Evolutionary conservation across 2,113 vertebrate genomes (phyloP).

Genomic region (Nyctibius bracteatus): DNA sequence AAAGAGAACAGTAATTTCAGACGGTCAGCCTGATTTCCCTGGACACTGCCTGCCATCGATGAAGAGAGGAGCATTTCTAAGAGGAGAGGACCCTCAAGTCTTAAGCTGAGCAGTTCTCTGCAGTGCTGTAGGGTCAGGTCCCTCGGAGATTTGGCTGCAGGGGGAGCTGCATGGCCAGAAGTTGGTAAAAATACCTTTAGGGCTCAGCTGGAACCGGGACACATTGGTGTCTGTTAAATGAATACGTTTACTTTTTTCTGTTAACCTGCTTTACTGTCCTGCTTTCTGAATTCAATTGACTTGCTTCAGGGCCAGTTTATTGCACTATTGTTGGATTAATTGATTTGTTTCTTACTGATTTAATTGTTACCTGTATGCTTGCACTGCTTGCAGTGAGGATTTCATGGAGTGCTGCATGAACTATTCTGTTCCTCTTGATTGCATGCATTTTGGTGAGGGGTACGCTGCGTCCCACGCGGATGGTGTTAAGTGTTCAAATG

Average conservation of each 20-base stretch:
- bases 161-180: not conserved
- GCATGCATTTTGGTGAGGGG: not conserved
- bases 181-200: not conserved
- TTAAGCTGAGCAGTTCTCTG: not conserved
- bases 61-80: not conserved
- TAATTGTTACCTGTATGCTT: not conserved
- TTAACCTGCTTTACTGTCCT: not conserved
- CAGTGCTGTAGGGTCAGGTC: not conserved
- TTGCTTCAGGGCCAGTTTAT: not conserved
- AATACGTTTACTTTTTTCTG: not conserved
- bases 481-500: not conserved
- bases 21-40: not conserved
- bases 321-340: not conserved
- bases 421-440: not conserved
- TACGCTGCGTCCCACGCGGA: rapidly evolving
- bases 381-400: not conserved
- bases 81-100: not conserved
- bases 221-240: not conserved
- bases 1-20: not conserved
- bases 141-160: not conserved
- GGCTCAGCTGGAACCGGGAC: not conserved
- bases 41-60: rapidly evolving
- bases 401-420: not conserved
- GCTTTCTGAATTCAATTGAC: not conserved
- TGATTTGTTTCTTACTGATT: not conserved